Conservation (phyloP, 2,797 vertebrate genomes). For the Epinephelus malabaricus region DNA sequence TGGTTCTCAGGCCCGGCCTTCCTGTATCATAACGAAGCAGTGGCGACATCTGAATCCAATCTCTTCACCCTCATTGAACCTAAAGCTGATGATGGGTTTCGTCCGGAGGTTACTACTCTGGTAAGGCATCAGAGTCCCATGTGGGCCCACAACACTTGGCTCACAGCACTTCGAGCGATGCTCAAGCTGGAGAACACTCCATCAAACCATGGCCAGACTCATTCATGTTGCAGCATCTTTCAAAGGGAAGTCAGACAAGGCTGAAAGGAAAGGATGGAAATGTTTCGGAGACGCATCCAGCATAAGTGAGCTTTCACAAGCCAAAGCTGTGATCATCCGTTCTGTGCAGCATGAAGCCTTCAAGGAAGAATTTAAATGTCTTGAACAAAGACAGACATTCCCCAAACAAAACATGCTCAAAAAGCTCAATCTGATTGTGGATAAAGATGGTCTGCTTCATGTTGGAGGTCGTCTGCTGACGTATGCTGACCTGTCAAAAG, state of each 20-base stretch:
- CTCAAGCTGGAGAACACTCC: slow-evolving; percentile 5
- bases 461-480: not conserved
- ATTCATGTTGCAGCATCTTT: too few relatives aligned
- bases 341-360: not conserved
- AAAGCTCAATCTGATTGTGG: not conserved
- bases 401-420: not conserved
- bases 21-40: not conserved
- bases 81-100: slow-evolving; percentile 21
- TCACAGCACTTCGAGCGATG: not conserved
- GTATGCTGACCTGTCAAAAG: not conserved
- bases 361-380: not conserved
- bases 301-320: not conserved
- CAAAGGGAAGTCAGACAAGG: not conserved
- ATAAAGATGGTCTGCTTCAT: slow-evolving; percentile 3
- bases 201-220: not conserved
- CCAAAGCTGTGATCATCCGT: not conserved
- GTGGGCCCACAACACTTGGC: not conserved
- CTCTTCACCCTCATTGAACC: slow-evolving; percentile 22
- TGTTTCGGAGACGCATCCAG: not conserved
- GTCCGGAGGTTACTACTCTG: not conserved
- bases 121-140: not conserved
- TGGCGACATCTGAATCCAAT: not conserved
- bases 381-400: not conserved
- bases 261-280: slow-evolving; percentile 12
- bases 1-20: slow-evolving; percentile 42